Base-by-base conservation (phyloP, 2,888 invertebrate genomes). In the Protonemura montana region DNA sequence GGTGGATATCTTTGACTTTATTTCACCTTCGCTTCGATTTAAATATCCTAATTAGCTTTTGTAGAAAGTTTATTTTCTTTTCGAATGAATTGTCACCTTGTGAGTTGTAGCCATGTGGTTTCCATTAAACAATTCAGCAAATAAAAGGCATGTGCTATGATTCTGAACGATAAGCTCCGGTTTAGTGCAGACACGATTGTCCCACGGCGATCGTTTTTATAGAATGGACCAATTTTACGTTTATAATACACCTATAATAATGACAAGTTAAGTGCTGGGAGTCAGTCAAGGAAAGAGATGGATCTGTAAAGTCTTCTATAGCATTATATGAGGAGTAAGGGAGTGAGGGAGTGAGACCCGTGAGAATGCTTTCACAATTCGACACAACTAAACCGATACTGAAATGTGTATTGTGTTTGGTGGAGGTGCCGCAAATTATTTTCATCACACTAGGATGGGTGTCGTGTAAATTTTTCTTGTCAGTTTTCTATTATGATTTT, bases 321-420 rank as follows among this genome's bases (percentile, higher is more conserved):
- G 59, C 59, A 59, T 59, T 59, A 59, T n/a, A n/a, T 59, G 59
- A 59, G 0, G 78, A 27, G 78, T 10, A 28, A 78, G 78, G 10
- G 78, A 78, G 78, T 78, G 78, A 78, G 78, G n/a, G 16, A 6
- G 21, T n/a, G 13, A 26, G 28, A 26, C 26, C 78, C 78, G 78
- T 78, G 78, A 28, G 78, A 78, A 78, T 78, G 78, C 78, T 78
- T 28, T 78, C 78, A 6, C 78, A 28, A 78, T 27, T 28, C 78
- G 78, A 59, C 59, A 59, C 59, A 59, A 21, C 7, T 59, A 21
- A 59, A 59, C 13, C 13, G 59, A 59, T 59, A 35, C 35, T 35
- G 35, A 35, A 35, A 35, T 35, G 35, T 35, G 5, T 35, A 21
- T 59, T 59, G 1, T 21, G 13, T 59, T 59, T 59, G 59, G 59